A percentile compares a stretch with the other conserved stretches of the same genome.
Conservation (phyloP, 2,888 invertebrate species). For the Drosophila kambysellisi region DNA sequence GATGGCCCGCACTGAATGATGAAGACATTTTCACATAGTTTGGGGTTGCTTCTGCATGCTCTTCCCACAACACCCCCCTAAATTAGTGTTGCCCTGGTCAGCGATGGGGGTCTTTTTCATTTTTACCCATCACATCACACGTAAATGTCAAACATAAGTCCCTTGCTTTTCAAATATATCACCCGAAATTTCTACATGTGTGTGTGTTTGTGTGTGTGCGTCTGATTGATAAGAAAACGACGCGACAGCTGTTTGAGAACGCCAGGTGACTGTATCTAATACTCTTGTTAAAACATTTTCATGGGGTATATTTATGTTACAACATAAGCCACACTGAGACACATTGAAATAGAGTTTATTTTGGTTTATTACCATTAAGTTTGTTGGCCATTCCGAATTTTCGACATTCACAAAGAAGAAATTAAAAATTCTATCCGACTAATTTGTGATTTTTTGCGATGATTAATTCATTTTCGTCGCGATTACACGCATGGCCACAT, state of each 20-base stretch:
- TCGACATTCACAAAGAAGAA: not conserved
- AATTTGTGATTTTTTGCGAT: not conserved
- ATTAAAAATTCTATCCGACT: not conserved
- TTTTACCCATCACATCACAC: constrained; percentile 63
- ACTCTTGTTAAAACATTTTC: constrained; percentile 24
- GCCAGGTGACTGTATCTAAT: constrained; percentile 15
- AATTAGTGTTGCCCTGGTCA: constrained; percentile 30
- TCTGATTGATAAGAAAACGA: constrained; percentile 71
- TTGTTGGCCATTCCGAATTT: not conserved
- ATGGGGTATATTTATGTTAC: constrained; percentile 25
- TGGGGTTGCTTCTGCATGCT: not conserved
- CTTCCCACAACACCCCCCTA: not conserved
- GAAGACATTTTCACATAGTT: constrained; percentile 17
- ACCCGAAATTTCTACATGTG: constrained; percentile 28
- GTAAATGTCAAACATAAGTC: constrained; percentile 66
- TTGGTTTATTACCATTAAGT: not conserved
- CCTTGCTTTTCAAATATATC: constrained; percentile 62
- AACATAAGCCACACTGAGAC: not conserved
- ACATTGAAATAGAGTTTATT: not conserved
- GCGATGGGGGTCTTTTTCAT: constrained; percentile 24
- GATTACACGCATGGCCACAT: not conserved
- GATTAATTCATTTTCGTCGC: not conserved
- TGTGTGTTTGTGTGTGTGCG: constrained; percentile 23
- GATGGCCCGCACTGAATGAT: constrained; percentile 4
- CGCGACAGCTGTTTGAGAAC: constrained; percentile 56